phyloP scores from a whole-genome alignment of 2,888 invertebrate genomes.

The Tupiocoris notatus region DNA sequence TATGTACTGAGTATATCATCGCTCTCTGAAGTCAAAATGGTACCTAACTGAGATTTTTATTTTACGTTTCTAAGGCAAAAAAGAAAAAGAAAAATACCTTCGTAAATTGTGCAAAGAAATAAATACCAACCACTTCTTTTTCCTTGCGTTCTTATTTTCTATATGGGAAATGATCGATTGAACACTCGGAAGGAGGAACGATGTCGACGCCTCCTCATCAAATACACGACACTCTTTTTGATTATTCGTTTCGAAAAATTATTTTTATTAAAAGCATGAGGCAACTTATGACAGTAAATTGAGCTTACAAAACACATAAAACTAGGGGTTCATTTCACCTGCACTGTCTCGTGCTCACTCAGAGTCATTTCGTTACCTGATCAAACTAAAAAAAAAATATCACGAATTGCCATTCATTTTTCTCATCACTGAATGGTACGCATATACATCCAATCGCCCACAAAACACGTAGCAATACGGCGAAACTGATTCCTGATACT shows the following conservation, averaged over 20 bases:
- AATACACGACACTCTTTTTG: constrained; percentile 26
- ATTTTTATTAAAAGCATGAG: constrained; percentile 27
- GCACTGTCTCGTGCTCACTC: constrained; percentile 32
- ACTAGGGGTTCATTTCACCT: constrained; percentile 47
- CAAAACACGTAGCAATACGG: neutral
- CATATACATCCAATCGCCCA: constrained; percentile 5
- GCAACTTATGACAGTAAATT: constrained; percentile 35
- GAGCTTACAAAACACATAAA: constrained; percentile 35
- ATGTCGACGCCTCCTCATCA: neutral
- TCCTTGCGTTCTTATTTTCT: constrained; percentile 4
- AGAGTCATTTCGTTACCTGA: neutral
- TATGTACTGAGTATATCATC: constrained; percentile 62
- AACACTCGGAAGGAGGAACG: neutral
- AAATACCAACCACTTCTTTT: constrained; percentile 19
- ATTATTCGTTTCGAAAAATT: no score
- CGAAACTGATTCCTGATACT: neutral
- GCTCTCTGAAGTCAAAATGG: constrained; percentile 63
- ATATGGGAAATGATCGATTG: neutral
- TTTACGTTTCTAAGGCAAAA: constrained; percentile 32
- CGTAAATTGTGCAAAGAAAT: constrained; percentile 22
- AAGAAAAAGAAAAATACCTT: constrained; percentile 12
- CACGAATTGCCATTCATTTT: neutral
- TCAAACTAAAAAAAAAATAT: neutral
- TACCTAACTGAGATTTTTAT: constrained; percentile 51
- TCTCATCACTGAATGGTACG: constrained; percentile 14